These are phyloP conservation scores for Brachyrhaphis roseni DNA, from an alignment of 2,797 vertebrate species.

Conservation along the genomic window DNA sequence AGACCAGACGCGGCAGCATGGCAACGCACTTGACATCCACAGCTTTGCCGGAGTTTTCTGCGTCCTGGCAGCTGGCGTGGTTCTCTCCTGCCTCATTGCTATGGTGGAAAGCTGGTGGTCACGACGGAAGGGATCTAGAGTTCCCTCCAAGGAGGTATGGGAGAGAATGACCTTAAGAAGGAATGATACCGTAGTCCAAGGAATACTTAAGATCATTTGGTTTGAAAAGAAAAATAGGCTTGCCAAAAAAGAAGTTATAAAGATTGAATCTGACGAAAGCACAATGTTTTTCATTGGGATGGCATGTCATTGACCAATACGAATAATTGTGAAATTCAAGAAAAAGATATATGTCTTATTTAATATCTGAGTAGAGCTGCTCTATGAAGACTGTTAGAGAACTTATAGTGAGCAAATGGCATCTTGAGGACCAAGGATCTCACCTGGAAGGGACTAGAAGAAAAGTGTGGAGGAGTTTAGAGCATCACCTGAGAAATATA, in stretches of 20 bases:
- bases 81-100: slow-evolving; percentile 97
- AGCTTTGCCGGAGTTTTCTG: slow-evolving; percentile 99
- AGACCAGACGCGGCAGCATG: slow-evolving; percentile 88
- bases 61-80: slow-evolving; percentile 94
- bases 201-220: not conserved
- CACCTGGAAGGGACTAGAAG: not conserved
- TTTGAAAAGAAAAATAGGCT: not conserved
- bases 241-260: not conserved
- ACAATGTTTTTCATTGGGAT: not conserved
- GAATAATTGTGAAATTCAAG: not conserved
- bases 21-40: slow-evolving; percentile 95
- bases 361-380: not conserved
- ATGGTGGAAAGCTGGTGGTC: slow-evolving; percentile 99
- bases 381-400: not conserved
- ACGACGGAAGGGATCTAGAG: slow-evolving; percentile 94
- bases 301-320: not conserved
- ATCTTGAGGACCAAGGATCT: not conserved
- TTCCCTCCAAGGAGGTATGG: slow-evolving; percentile 97
- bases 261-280: not conserved
- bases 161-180: slow-evolving; percentile 8
- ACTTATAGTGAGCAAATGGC: not conserved
- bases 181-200: not conserved
- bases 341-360: not conserved
- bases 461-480: not conserved
- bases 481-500: not conserved